Base-by-base conservation (phyloP, 2,113 vertebrate species). In the Athene noctua region DNA sequence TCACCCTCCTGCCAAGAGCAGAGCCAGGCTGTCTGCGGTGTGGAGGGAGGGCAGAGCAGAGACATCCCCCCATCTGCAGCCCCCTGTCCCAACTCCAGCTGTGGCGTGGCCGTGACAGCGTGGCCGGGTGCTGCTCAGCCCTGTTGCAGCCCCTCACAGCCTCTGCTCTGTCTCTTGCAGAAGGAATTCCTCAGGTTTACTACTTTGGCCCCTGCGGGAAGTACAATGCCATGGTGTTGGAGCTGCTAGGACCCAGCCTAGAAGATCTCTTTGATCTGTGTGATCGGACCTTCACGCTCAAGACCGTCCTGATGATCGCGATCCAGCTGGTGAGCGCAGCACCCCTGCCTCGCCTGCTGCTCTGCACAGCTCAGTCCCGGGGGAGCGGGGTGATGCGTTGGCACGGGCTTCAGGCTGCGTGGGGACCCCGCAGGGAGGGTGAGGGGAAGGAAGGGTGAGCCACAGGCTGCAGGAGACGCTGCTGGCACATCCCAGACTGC, bases 161-260 rank as follows among this genome's bases (percentile, higher is more conserved):
- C 30, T 15, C 14, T 62, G 38, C 87, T 59, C 51, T 1, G 0
- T 70, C n/a, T 86, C 51, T 91, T 52, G 40, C 98, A 99, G 99
- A 99, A 98, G 99, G 99, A 97, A 98, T 99, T 97, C 99, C 99
- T 98, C 99, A 99, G 98, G 99, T 99, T 97, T 99, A 99, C 97
- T 99, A 99, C 97, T 99, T 99, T 42, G 99, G 99, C 74, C 99
- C 99, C 13, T 99, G 99, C 5, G 99, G 99, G 92, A 99, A 99
- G 97, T 99, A 99, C 98, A 99, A 99, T 0, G 99, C 99, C 96
- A 99, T 99, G 99, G 99, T 99, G 94, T 97, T 99, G 98, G 99
- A 99, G 98, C 98, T 99, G 96, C 98, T 99, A 2, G 99, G 99
- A 62, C 99, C 99, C 90, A 99, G 99, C 98, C 98, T 99, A 96